Evolutionary conservation across 2,797 vertebrate genomes (phyloP).

Genomic region (Allochrocebus solatus): DNA sequence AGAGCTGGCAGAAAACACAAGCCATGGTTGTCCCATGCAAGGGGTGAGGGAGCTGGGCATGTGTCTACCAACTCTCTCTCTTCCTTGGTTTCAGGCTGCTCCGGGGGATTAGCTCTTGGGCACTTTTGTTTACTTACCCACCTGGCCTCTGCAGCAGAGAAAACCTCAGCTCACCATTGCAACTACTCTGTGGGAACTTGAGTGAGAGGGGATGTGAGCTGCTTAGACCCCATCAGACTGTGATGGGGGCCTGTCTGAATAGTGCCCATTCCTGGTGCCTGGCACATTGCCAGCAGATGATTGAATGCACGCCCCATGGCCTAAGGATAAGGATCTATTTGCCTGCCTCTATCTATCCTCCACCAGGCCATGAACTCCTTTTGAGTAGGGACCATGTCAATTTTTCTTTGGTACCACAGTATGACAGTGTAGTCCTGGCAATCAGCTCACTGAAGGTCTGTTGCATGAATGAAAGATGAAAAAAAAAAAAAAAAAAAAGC

Average conservation of each 20-base stretch:
- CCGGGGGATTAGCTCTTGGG: not conserved
- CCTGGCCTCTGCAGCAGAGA: not conserved
- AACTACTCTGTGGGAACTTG: not conserved
- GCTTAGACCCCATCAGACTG: not conserved
- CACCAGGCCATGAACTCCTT: not conserved
- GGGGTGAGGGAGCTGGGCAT: not conserved
- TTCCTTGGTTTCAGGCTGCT: not conserved
- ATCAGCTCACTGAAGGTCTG: not conserved
- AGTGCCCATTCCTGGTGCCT: not conserved
- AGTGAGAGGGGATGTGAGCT: not conserved
- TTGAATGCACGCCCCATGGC: accelerated
- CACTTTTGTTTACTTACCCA: not conserved
- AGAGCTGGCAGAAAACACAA: not conserved
- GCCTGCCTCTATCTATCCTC: not conserved
- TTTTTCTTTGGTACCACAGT: not conserved
- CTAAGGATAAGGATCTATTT: not conserved
- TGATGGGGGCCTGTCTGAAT: not conserved
- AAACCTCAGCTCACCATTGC: not conserved
- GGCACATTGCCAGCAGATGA: not conserved
- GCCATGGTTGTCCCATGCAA: not conserved
- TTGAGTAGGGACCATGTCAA: not conserved
- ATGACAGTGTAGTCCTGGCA: not conserved
- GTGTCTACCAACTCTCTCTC: not conserved
- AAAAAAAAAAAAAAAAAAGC: not conserved
- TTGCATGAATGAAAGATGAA: not conserved